Base-by-base conservation (phyloP, 2,113 vertebrate species). In the Entelurus aequoreus region DNA sequence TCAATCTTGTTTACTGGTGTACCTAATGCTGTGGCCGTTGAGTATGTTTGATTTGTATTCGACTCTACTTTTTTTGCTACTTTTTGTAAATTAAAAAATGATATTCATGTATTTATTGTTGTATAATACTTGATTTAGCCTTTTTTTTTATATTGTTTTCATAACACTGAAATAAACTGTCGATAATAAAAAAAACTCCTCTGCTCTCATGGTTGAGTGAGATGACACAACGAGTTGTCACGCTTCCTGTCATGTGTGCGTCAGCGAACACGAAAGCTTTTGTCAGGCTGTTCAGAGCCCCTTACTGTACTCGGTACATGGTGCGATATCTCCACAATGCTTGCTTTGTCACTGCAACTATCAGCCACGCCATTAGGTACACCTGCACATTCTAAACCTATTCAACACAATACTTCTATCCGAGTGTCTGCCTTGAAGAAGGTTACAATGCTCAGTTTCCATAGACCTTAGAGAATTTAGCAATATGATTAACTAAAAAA, bases 181-280 rank as follows among this genome's bases (percentile, higher is more conserved):
- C 74, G 82, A 79, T 85, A 83, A 74, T 63, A 63, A 54, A 54
- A 38, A 4, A 12, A 9, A 52, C 65, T 54, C 13, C 16, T 70
- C 56, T 15, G 53, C 15, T 68, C 49, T 50, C 6, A 4, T 67
- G 69, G 60, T 46, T 2, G 15, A 28, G 4, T 52, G 36, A 44
- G 10, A 15, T 60, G 62, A 59, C 59, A 66, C 60, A 0, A 4
- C 12, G 59, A 53, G 38, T 46, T 37, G 53, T 57, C 28, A 5
- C 71, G 68, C 90, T 80, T 63, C 90, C 90, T 40, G 90, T 87
- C 68, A 77, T 75, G 63, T 92, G 87, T 72, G 85, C 91, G 77
- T 94, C 90, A 5, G 80, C 80, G 19, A 88, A 84, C 83, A 96
- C 94, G 19, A 90, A 95, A 92, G 91, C 78, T 91, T 81, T 92